Conservation (phyloP, 1,140 invertebrate genomes). For the Neodiprion lecontei region DNA sequence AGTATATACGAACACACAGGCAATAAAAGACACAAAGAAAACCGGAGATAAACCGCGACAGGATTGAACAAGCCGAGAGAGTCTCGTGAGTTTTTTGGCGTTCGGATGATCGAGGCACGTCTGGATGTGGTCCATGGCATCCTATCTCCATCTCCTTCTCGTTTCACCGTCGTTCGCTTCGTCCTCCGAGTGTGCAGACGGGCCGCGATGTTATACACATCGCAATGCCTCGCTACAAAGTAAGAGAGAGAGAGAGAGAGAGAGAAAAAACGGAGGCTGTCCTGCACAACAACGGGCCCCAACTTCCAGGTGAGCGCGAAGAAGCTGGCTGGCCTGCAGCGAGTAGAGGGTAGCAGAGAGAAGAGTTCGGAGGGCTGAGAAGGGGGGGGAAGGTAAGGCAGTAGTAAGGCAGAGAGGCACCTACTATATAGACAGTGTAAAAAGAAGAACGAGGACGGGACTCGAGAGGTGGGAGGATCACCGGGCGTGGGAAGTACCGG, state of each 20-base stretch:
- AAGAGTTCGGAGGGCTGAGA: slow-evolving; percentile 25
- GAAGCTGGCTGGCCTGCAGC: slow-evolving; percentile 17
- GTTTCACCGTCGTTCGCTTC: background rate
- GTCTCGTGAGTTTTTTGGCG: background rate
- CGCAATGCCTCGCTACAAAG: slow-evolving; percentile 24
- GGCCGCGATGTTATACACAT: slow-evolving; percentile 16
- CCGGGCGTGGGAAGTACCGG: slow-evolving; percentile 57
- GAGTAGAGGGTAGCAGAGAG: slow-evolving; percentile 24
- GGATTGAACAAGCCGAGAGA: background rate
- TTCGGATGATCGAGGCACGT: background rate
- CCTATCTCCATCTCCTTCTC: background rate
- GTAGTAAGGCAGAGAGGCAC: slow-evolving; percentile 35
- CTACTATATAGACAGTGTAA: slow-evolving; percentile 29
- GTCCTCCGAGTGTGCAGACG: background rate
- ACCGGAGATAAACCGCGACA: background rate
- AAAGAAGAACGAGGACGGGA: slow-evolving; percentile 13
- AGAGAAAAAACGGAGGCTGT: slow-evolving; percentile 21
- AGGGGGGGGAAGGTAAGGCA: slow-evolving; percentile 10
- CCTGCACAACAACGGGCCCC: background rate
- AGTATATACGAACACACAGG: too few species aligned
- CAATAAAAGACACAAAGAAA: background rate
- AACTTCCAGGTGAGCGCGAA: slow-evolving; percentile 17
- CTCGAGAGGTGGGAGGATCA: slow-evolving; percentile 23
- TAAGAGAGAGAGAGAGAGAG: slow-evolving; percentile 25
- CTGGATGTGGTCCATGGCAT: slow-evolving; percentile 1